Evolutionary conservation across 2,113 vertebrate species (phyloP).

Genomic region (Miniopterus natalensis): DNA sequence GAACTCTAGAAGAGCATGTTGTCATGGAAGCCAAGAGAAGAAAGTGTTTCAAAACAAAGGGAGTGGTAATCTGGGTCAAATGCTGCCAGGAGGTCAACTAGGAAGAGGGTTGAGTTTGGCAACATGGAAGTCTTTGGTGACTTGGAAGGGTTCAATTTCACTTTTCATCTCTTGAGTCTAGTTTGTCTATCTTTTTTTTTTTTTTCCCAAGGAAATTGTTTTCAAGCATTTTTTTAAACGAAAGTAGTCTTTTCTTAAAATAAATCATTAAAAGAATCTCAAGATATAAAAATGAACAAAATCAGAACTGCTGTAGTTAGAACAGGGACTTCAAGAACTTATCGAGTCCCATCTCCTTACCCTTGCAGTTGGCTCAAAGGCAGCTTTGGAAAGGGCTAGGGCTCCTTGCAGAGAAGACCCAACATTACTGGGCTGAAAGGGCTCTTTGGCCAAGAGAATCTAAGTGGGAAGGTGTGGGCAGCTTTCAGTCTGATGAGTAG

Average conservation of each 20-base stretch:
- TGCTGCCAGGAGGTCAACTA: background rate
- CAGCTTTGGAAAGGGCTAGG: background rate
- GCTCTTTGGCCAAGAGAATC: background rate
- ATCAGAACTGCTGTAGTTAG: background rate
- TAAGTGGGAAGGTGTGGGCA: background rate
- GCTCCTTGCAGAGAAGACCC: background rate
- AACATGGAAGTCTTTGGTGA: background rate
- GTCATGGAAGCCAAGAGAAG: background rate
- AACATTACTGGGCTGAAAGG: background rate
- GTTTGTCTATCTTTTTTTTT: background rate
- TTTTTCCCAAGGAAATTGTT: background rate
- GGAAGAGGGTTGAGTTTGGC: background rate
- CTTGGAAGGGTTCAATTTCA: background rate
- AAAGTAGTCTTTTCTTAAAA: slow-evolving; percentile 33
- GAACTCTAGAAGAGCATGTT: background rate
- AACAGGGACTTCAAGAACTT: background rate
- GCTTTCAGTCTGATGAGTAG: background rate
- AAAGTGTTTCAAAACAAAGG: background rate
- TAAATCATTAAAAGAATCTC: background rate
- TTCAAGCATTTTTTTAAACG: slow-evolving; percentile 24
- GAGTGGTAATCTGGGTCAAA: background rate
- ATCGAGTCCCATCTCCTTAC: background rate
- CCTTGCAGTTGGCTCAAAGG: background rate
- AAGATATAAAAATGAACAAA: background rate
- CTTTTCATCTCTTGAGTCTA: background rate